phyloP scores from a whole-genome alignment of 92 coral and sea anemone genomes.

The Anthopleura xanthogrammica region DNA sequence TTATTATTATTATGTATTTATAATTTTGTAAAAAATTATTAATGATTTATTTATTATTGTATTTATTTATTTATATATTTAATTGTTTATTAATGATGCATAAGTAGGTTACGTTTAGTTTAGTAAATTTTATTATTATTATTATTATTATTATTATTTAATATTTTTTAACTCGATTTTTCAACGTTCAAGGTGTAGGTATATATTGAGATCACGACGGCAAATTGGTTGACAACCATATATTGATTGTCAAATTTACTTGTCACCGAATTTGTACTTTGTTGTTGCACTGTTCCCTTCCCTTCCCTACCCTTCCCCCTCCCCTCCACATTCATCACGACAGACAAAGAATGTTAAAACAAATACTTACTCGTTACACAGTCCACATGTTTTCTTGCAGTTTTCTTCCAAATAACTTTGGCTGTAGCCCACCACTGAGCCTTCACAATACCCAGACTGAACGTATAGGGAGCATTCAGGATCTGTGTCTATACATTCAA shows the following conservation, averaged over 20 bases:
- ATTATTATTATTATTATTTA: too few relatives aligned
- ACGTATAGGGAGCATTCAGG: constrained; percentile 60
- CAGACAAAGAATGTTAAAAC: not conserved
- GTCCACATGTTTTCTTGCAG: constrained; percentile 64
- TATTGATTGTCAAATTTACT: too few relatives aligned
- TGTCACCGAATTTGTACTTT: not conserved
- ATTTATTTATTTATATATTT: too few relatives aligned
- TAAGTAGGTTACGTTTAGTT: too few relatives aligned
- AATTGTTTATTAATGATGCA: too few relatives aligned
- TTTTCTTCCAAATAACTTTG: constrained; percentile 45
- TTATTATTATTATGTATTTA: not conserved
- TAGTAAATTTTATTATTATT: too few relatives aligned
- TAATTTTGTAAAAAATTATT: not conserved
- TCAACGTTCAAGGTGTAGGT: too few relatives aligned
- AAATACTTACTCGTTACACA: constrained; percentile 61
- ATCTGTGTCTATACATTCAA: constrained; percentile 62
- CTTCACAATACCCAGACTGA: constrained; percentile 60
- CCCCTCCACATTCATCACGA: not conserved
- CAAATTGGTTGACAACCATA: too few relatives aligned
- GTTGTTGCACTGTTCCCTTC: not conserved
- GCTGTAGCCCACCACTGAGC: constrained; percentile 59
- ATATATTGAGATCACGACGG: too few relatives aligned
- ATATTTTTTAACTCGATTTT: too few relatives aligned
- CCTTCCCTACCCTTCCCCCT: not conserved
- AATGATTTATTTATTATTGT: too few relatives aligned